Percentiles rank a stretch among this genome's conserved stretches.
Conservation (phyloP, 2,888 invertebrate species). For the Heterodera filipjevi region DNA sequence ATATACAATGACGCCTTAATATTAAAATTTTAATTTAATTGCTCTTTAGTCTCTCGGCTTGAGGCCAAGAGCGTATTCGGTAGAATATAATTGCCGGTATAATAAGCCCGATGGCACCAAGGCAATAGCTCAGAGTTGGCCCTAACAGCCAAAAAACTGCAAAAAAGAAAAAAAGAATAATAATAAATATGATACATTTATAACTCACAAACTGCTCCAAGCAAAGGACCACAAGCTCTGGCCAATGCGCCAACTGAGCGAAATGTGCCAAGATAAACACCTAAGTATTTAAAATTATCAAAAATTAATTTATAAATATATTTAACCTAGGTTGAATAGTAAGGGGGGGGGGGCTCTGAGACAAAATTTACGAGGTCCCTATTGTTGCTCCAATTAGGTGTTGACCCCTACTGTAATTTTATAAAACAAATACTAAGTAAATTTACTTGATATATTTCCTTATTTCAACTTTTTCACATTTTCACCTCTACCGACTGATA, state of each 20-base stretch:
- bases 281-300: constrained; percentile 65
- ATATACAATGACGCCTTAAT: no score
- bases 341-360: no score
- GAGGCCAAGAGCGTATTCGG: neutral
- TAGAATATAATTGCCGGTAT: constrained; percentile 71
- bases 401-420: no score
- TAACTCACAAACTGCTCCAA: constrained; percentile 79
- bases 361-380: no score
- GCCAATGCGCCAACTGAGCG: constrained; percentile 91
- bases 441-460: no score
- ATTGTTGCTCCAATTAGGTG: no score
- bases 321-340: no score
- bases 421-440: neutral
- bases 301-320: no score
- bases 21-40: no score
- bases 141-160: constrained; percentile 89
- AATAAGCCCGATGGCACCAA: constrained; percentile 78
- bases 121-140: constrained; percentile 79
- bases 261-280: constrained; percentile 88
- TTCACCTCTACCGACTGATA: no score
- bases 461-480: no score
- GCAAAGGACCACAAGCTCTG: constrained; percentile 85
- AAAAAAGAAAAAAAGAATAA: neutral
- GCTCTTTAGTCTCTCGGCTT: constrained; percentile 10
- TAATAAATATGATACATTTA: constrained; percentile 27